Percentiles rank a stretch among this genome's conserved stretches.
phyloP scores from a whole-genome alignment of 2,888 invertebrate genomes.

The Teinopalpus imperialis region DNA sequence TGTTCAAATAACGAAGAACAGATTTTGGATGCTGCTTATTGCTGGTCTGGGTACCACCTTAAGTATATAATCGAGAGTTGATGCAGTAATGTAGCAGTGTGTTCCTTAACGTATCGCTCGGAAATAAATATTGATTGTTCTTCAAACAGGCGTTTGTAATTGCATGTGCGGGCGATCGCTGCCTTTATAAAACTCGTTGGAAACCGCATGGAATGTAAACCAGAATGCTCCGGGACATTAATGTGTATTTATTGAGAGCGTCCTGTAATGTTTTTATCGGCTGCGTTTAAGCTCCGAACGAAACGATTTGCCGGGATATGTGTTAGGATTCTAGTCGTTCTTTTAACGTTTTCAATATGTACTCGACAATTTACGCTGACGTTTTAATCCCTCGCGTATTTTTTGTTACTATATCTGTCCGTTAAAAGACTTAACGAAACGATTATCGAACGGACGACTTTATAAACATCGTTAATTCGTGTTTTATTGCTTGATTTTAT shows the following conservation, averaged over 20 bases:
- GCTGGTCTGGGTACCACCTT: conserved; percentile 40
- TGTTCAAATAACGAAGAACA: conserved; percentile 11
- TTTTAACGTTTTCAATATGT: conserved; percentile 41
- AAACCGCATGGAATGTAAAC: conserved; percentile 79
- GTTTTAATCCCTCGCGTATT: conserved; percentile 41
- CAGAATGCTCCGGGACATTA: conserved; percentile 67
- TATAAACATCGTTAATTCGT: conserved; percentile 24
- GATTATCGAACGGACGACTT: conserved; percentile 21
- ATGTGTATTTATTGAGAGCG: conserved; percentile 80
- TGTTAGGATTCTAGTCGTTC: conserved; percentile 45
- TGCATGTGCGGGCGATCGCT: conserved; percentile 75
- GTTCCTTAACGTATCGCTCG: conserved; percentile 59
- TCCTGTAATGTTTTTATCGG: conserved; percentile 80
- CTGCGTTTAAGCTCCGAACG: conserved; percentile 55
- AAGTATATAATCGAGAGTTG: conserved; percentile 35
- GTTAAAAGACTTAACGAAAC: conserved; percentile 36
- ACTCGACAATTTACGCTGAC: conserved; percentile 39
- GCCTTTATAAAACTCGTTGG: conserved; percentile 79
- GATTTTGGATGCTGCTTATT: conserved; percentile 40
- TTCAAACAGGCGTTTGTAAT: conserved; percentile 76
- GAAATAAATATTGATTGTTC: conserved; percentile 73
- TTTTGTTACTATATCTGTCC: conserved; percentile 38
- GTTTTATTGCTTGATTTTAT: conserved; percentile 20
- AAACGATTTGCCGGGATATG: conserved; percentile 52
- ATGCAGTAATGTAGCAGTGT: conserved; percentile 57